Evolutionary conservation across 2,888 invertebrate species (phyloP), one percentile per base, ranked within the genome.

Genomic region (Lycaena phlaeas): DNA sequence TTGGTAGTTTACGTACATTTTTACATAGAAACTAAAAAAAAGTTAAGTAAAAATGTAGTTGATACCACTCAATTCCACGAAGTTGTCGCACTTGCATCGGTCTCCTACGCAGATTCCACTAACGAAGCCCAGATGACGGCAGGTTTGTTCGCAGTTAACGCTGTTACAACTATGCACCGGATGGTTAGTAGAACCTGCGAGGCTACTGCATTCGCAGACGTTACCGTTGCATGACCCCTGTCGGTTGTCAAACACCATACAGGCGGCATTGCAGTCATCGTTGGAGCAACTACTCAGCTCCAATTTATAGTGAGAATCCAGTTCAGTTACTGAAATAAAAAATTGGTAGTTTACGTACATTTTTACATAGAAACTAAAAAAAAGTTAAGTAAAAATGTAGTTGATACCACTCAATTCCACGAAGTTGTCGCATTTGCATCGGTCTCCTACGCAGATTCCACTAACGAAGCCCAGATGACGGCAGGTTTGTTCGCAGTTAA

Each of bases 401-500:
- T n/a, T n/a, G n/a, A 2, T 10, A 42, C 38, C 42, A 40, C 18
- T 6, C 12, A 11, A 6, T 22, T 28, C 6, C 28, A 6, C 12
- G 7, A 43, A 36, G 38, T 43, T 52, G 38, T 56, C 54, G 36
- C 64, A 63, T 18, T 57, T 54, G 7, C 42, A 40, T 18, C 38
- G 45, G 2, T 38, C 44, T 7, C 39, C 34, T 2, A 48, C 42
- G 15, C 47, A 49, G 1, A 15, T 51, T 0, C 65, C 66, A 1
- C 61, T 57, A 0, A 54, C 51, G 31, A 62, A 61, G 4, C 58
- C 57, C 3, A 62, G 49, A 2, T 52, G 45, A 2, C 55, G 58
- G 41, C 68, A 71, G 1, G 48, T 40, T 37, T 61, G 63, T n/a
- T 63, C 54, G 36, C 68, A 68, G 1, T 44, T 54, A 1, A 7